A percentile compares a stretch with the other conserved stretches of the same genome.
Conservation (phyloP, 2,113 vertebrate species). For the Seriola dumerili region DNA sequence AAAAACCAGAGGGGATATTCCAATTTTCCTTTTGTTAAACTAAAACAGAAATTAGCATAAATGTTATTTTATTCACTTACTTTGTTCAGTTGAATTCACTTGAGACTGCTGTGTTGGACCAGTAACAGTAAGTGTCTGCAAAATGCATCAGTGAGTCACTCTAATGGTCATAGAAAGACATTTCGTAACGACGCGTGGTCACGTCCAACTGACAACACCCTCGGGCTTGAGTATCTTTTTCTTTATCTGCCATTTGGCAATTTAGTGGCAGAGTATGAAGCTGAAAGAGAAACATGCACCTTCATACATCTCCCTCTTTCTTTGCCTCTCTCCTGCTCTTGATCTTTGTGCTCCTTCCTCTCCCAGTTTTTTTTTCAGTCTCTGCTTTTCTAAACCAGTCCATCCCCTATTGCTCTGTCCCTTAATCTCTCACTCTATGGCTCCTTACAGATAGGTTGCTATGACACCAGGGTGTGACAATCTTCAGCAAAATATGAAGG, state of each 20-base stretch:
- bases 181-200: background rate
- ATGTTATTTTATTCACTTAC: background rate
- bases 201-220: background rate
- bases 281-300: background rate
- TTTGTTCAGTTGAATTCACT: slow-evolving; percentile 1
- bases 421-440: slow-evolving; percentile 21
- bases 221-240: background rate
- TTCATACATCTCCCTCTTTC: background rate
- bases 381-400: slow-evolving; percentile 11
- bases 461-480: slow-evolving; percentile 31
- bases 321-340: background rate
- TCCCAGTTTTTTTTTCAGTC: background rate
- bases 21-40: slow-evolving; percentile 7
- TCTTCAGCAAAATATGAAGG: slow-evolving; percentile 32
- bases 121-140: background rate
- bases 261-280: background rate
- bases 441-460: slow-evolving; percentile 41
- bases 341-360: background rate
- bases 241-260: background rate
- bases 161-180: slow-evolving; percentile 1
- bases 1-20: slow-evolving; percentile 18
- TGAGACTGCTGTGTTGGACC: background rate
- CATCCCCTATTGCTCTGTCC: slow-evolving; percentile 4
- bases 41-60: slow-evolving; percentile 16
- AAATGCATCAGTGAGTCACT: background rate